Percentiles rank a stretch among this genome's conserved stretches.
Evolutionary conservation across 2,113 vertebrate species (phyloP).

Genomic region (Triplophysa tibetana): DNA sequence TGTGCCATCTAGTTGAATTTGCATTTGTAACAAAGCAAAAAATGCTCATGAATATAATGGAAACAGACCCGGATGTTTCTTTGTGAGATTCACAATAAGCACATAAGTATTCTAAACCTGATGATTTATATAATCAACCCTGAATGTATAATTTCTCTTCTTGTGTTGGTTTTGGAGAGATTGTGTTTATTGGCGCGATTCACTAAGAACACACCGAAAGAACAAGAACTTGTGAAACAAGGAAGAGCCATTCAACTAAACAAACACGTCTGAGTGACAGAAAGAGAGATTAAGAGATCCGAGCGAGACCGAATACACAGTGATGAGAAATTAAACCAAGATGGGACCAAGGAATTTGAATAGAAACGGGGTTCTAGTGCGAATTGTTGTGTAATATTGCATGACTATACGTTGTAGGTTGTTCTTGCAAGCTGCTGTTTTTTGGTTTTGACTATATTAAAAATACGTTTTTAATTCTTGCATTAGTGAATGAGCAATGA

Average conservation of each 20-base stretch:
- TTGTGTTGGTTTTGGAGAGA: constrained; percentile 15
- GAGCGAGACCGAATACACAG: not conserved
- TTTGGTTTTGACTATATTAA: no score
- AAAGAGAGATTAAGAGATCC: not conserved
- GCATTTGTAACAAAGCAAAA: not conserved
- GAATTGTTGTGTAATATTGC: no score
- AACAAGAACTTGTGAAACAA: not conserved
- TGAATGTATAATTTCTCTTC: constrained; percentile 40
- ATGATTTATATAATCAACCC: constrained; percentile 55
- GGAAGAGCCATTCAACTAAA: constrained; percentile 18
- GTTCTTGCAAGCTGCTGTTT: no score
- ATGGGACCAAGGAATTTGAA: not conserved
- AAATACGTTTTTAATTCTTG: no score
- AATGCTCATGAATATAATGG: not conserved
- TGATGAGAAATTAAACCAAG: not conserved
- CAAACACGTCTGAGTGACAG: constrained; percentile 4
- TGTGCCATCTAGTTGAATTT: no score
- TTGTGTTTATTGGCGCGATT: not conserved
- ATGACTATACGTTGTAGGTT: no score
- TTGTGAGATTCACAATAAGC: constrained; percentile 46
- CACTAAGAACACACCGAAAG: not conserved
- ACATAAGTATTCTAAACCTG: constrained; percentile 57
- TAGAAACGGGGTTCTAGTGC: not conserved
- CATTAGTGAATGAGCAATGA: no score
- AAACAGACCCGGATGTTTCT: not conserved